Percentiles rank a stretch among this genome's conserved stretches.
Conservation (phyloP, 2,888 invertebrate genomes). For the Parnassius glacialis region DNA sequence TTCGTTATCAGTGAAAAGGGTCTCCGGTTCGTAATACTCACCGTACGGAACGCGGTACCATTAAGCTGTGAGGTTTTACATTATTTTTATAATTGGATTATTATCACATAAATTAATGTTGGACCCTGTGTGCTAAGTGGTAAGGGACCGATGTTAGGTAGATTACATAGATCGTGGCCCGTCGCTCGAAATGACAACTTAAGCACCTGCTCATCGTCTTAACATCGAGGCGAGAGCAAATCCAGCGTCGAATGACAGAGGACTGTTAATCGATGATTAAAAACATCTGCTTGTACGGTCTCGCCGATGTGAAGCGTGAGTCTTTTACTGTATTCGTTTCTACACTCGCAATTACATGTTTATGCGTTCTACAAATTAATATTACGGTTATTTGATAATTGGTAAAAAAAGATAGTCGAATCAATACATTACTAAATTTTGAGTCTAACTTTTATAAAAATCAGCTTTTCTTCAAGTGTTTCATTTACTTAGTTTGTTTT, state of each 20-base stretch:
- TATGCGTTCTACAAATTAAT: too few relatives aligned
- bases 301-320: neutral
- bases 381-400: too few relatives aligned
- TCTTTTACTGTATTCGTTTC: too few relatives aligned
- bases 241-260: constrained; percentile 46
- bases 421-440: too few relatives aligned
- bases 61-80: neutral
- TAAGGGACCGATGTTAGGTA: constrained; percentile 59
- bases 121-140: constrained; percentile 26
- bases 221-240: constrained; percentile 57
- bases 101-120: constrained; percentile 2
- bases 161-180: constrained; percentile 60
- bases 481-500: too few relatives aligned
- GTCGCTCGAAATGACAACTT: constrained; percentile 69
- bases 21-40: too few relatives aligned
- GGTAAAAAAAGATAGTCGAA: too few relatives aligned
- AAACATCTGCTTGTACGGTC: constrained; percentile 22
- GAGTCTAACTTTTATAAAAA: too few relatives aligned
- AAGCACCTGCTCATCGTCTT: constrained; percentile 70
- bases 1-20: too few relatives aligned
- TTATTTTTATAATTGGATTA: neutral
- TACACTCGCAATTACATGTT: too few relatives aligned
- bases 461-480: too few relatives aligned
- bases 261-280: constrained; percentile 42
- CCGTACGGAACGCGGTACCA: too few relatives aligned